These are phyloP conservation scores for Hypomesus transpacificus DNA, from an alignment of 2,113 vertebrate genomes.

Conservation along the genomic window DNA sequence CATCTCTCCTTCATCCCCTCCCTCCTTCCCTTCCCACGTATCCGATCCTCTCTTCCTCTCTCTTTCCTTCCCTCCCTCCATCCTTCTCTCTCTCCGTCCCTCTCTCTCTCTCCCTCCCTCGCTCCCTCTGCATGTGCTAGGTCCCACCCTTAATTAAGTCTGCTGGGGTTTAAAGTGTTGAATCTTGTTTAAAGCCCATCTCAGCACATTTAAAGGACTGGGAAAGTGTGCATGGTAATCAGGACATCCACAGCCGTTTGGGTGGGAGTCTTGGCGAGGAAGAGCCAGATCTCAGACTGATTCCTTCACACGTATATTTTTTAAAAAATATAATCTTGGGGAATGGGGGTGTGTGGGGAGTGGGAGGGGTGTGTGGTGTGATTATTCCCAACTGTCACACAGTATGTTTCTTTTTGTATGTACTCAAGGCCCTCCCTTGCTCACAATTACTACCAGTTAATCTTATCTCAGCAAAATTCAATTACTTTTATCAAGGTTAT, in stretches of 20 bases:
- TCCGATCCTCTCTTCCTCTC: constrained; percentile 46
- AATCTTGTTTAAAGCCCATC: constrained; percentile 90
- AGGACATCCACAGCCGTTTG: constrained; percentile 75
- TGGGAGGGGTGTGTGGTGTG: constrained; percentile 47
- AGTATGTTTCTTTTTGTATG: constrained; percentile 75
- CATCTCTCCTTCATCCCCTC: not conserved
- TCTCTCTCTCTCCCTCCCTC: constrained; percentile 24
- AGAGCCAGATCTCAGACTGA: constrained; percentile 69
- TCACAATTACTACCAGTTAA: constrained; percentile 91
- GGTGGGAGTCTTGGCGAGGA: constrained; percentile 59
- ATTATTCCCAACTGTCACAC: constrained; percentile 82
- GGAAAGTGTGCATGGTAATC: constrained; percentile 79
- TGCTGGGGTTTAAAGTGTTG: constrained; percentile 93
- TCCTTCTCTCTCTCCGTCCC: constrained; percentile 14
- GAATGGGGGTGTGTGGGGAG: not conserved
- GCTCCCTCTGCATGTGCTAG: constrained; percentile 67
- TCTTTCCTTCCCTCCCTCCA: constrained; percentile 8
- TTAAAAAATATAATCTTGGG: constrained; percentile 33
- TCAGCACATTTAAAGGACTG: constrained; percentile 92
- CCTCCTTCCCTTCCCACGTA: constrained; percentile 19
- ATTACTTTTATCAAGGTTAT: constrained; percentile 99
- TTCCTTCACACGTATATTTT: constrained; percentile 43
- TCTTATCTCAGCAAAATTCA: constrained; percentile 96
- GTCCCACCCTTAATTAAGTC: constrained; percentile 96
- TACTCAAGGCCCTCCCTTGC: constrained; percentile 75